phyloP scores from a whole-genome alignment of 2,797 vertebrate genomes.

The Saxicola maurus region DNA sequence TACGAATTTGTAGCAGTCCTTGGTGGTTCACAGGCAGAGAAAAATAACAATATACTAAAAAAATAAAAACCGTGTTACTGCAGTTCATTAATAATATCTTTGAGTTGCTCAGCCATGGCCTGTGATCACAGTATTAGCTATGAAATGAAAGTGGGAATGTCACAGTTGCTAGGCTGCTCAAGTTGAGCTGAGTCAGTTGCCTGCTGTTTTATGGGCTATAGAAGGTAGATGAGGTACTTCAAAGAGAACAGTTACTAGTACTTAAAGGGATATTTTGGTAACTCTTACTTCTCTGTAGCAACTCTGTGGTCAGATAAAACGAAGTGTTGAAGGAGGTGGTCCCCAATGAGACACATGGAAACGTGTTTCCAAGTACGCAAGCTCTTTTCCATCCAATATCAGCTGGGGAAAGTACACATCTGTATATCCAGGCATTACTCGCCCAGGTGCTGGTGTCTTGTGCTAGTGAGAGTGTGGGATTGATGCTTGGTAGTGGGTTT shows the following conservation, averaged over 20 bases:
- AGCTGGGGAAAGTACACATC: too few species aligned
- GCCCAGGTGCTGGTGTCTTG: neutral
- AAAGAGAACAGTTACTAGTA: neutral
- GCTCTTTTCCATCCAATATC: accelerated
- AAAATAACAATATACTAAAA: neutral
- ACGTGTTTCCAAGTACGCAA: neutral
- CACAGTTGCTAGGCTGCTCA: neutral
- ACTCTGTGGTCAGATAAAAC: neutral
- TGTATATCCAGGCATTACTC: neutral
- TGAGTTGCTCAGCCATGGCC: neutral
- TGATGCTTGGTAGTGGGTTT: neutral
- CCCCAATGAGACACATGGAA: neutral
- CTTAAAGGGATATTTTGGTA: neutral
- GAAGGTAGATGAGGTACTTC: neutral
- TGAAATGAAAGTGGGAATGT: neutral
- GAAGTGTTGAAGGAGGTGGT: neutral
- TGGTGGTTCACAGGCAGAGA: neutral
- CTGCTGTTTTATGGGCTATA: neutral
- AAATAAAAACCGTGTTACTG: neutral
- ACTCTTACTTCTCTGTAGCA: neutral
- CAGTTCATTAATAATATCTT: neutral
- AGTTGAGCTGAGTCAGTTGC: neutral
- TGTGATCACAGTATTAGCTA: neutral
- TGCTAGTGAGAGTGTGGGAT: accelerated
- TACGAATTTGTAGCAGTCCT: neutral